These are phyloP conservation scores for Agonopterix heracliana DNA, from an alignment of 2,888 invertebrate genomes.

Conservation along the genomic window DNA sequence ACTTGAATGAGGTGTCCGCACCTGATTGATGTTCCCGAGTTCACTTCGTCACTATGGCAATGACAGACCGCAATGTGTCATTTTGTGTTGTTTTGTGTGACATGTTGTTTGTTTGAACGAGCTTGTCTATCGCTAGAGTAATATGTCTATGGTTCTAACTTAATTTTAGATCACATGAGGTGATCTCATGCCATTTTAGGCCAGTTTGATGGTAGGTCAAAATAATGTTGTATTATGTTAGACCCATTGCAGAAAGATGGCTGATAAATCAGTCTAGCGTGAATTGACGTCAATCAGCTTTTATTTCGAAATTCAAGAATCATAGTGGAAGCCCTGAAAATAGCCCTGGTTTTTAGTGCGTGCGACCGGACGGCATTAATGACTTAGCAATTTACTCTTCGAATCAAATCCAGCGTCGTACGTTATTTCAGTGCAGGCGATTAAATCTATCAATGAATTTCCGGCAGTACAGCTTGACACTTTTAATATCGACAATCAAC, in stretches of 20 bases:
- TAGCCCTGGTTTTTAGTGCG: slow-evolving; percentile 60
- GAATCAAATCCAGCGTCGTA: slow-evolving; percentile 58
- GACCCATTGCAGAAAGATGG: not conserved
- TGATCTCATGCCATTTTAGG: too few species aligned
- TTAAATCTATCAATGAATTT: slow-evolving; percentile 76
- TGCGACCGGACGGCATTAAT: slow-evolving; percentile 70
- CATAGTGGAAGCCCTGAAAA: slow-evolving; percentile 44
- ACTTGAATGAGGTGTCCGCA: too few species aligned
- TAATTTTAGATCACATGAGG: too few species aligned
- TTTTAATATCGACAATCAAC: slow-evolving; percentile 72
- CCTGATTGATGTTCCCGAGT: too few species aligned
- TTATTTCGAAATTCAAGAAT: slow-evolving; percentile 46
- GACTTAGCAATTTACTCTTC: slow-evolving; percentile 67
- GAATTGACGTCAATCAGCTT: slow-evolving; percentile 36
- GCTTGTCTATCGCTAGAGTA: too few species aligned
- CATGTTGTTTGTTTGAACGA: too few species aligned
- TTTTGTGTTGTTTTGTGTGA: too few species aligned
- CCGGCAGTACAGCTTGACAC: slow-evolving; percentile 70
- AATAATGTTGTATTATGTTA: too few species aligned
- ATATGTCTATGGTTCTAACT: too few species aligned
- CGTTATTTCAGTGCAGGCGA: slow-evolving; percentile 65
- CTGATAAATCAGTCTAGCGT: slow-evolving; percentile 7
- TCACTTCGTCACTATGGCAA: too few species aligned
- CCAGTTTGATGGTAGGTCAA: too few species aligned
- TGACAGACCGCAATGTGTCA: too few species aligned